Base-by-base conservation (phyloP, 2,797 vertebrate genomes). In the Neosilurus mollespiculum region DNA sequence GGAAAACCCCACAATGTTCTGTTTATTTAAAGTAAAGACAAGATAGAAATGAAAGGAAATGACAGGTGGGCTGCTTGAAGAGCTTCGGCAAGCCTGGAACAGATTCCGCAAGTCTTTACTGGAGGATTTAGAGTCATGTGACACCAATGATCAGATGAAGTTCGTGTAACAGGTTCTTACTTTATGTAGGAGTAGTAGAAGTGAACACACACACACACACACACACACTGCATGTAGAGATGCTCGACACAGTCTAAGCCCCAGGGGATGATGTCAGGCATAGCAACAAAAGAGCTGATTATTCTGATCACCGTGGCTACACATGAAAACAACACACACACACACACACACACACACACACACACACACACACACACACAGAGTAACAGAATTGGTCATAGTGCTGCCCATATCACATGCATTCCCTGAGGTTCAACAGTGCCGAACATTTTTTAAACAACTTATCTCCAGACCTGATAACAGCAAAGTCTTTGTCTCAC, bases 241-340 rank as follows among this genome's bases (percentile, higher is more conserved):
- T 56, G 24, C 61, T 20, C 62, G 22, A 59, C 16, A 64, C 16
- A 64, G 56, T 51, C 78, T 20, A 61, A 53, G 22, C 69, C 66
- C 37, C 8, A 59, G 56, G 76, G 66, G n/a, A 73, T 87, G 87
- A 87, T 81, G 84, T 88, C 86, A 88, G 49, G n/a, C 54, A 78
- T 83, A 78, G 78, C 64, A 87, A 87, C 87, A 87, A 88, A 81
- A 87, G 86, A 83, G 72, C 77, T 87, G 83, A 88, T 87, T 88
- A 86, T 87, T 86, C 84, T 81, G 56, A 72, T 70, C 81, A 83
- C 75, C 56, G 59, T 86, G 81, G 82, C 54, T 85, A 78, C 78
- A 83, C 56, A 82, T 83, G 82, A 71, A 73, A 83, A 62, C 75
- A 86, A 56, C 64, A 87, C 84, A 84, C 84, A 87, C 84, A 26